Evolutionary conservation across 1,140 invertebrate genomes (phyloP).

Genomic region (Solenopsis fugax): DNA sequence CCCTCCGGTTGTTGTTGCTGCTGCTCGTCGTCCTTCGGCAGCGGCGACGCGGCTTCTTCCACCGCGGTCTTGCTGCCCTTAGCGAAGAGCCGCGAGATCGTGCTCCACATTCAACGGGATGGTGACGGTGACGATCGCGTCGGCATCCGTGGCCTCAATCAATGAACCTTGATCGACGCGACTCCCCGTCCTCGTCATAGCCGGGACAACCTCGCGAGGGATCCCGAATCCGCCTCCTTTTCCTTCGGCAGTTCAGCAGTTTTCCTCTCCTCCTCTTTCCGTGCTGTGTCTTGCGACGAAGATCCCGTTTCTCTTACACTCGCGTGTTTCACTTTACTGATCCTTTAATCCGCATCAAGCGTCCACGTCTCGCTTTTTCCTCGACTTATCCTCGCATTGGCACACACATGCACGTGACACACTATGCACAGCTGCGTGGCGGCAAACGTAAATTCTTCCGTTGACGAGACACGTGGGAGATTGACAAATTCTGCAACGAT

Average conservation of each 20-base stretch:
- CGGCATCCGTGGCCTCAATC: constrained; percentile 42
- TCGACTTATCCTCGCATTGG: background rate
- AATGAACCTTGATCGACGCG: constrained; percentile 53
- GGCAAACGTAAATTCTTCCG: background rate
- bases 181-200: constrained; percentile 77
- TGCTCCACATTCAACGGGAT: constrained; percentile 85
- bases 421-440: constrained; percentile 6
- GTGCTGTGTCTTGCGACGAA: background rate
- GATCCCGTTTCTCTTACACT: background rate
- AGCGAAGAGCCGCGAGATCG: constrained; percentile 84
- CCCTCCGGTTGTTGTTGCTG: constrained; percentile 72
- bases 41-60: constrained; percentile 65
- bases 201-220: constrained; percentile 20
- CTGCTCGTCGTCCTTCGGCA: constrained; percentile 45
- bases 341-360: background rate
- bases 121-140: constrained; percentile 33
- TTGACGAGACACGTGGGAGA: background rate
- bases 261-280: background rate
- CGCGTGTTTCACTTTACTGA: background rate
- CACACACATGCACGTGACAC: constrained; percentile 21
- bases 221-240: background rate
- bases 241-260: background rate
- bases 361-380: background rate
- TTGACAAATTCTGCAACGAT: constrained; percentile 16
- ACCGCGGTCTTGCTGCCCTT: constrained; percentile 81